Evolutionary conservation across 2,113 vertebrate species (phyloP).

Genomic region (Sinocyclocheilus anophthalmus): DNA sequence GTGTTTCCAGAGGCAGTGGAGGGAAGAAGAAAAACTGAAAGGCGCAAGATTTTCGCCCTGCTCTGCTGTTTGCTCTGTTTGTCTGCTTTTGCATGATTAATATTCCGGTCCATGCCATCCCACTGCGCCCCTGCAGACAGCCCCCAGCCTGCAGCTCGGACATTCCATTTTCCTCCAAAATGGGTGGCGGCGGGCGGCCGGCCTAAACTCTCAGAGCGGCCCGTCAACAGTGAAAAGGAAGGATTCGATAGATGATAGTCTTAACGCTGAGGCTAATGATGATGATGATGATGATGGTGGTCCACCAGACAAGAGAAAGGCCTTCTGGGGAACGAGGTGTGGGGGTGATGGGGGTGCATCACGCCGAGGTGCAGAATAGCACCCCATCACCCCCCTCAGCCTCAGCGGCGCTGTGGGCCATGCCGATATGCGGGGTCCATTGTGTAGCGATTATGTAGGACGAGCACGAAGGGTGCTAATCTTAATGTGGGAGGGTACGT

Average conservation of each 20-base stretch:
- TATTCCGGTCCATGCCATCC: constrained; percentile 52
- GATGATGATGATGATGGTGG: constrained; percentile 16
- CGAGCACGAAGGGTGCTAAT: constrained; percentile 76
- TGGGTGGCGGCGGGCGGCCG: too few relatives aligned
- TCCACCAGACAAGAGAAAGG: neutral
- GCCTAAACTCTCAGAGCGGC: constrained; percentile 14
- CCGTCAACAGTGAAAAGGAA: neutral
- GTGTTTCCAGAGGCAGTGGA: constrained; percentile 70
- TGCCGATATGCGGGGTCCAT: constrained; percentile 69
- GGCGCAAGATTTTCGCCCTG: constrained; percentile 45
- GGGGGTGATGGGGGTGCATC: constrained; percentile 13
- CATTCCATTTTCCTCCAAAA: constrained; percentile 30
- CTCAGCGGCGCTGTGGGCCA: constrained; percentile 55
- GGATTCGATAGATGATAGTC: constrained; percentile 13
- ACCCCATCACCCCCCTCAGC: neutral
- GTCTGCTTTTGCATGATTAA: constrained; percentile 53
- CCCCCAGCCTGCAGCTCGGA: constrained; percentile 38
- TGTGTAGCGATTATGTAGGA: constrained; percentile 80
- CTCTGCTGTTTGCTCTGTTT: constrained; percentile 60
- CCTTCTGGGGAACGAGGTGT: constrained; percentile 28
- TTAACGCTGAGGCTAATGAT: constrained; percentile 12
- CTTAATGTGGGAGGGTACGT: constrained; percentile 79
- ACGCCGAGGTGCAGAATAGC: constrained; percentile 33
- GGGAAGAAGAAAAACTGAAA: constrained; percentile 68
- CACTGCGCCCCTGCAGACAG: constrained; percentile 45